Base-by-base conservation (phyloP, 1,140 invertebrate genomes). In the Drosophila simulans region DNA sequence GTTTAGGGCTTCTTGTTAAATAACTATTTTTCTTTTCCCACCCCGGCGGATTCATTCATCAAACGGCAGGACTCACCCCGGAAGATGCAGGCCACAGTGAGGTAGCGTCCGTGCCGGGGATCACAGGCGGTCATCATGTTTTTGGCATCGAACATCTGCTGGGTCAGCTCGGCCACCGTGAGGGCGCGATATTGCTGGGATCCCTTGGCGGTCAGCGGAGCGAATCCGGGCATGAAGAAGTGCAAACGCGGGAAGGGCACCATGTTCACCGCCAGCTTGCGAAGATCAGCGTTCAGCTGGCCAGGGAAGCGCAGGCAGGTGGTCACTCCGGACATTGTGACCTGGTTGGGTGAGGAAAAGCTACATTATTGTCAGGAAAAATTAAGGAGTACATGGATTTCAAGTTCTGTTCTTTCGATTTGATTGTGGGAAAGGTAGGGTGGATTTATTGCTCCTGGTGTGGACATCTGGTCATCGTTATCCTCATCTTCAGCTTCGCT, bases 111-210 rank as follows among this genome's bases (percentile, higher is more conserved):
- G 91, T 98, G 97, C 82, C 97, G 94, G 52, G 97, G 97, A 91
- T 98, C 97, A 91, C 98, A 98, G n/a, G 98, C 98, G 20, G 97
- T 97, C 98, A 99, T 99, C 98, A 99, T 98, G 91, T 97, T 97
- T 93, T 96, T 96, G 11, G 95, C 95, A 76, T 97, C 96, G 93
- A 98, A 97, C 97, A 98, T 97, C 92, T 98, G 97, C 88, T 97
- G 95, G 4, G 97, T 97, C 20, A 98, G 93, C 92, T 98, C 97
- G 22, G 97, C 96, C 1, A 99, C 98, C 8, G 97, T 96, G 2
- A 97, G 93, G 0, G 97, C 96, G 64, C 96, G 93, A 93, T 98
- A 98, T 64, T 97, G 96, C 84, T 97, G 96, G 74, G 94, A 95
- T 12, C 97, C 95, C 75, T 97, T 94, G 43, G 97, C 97, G 13